Base-by-base conservation (phyloP, 2,888 invertebrate species). In the Zygothrica quintamaculata region DNA sequence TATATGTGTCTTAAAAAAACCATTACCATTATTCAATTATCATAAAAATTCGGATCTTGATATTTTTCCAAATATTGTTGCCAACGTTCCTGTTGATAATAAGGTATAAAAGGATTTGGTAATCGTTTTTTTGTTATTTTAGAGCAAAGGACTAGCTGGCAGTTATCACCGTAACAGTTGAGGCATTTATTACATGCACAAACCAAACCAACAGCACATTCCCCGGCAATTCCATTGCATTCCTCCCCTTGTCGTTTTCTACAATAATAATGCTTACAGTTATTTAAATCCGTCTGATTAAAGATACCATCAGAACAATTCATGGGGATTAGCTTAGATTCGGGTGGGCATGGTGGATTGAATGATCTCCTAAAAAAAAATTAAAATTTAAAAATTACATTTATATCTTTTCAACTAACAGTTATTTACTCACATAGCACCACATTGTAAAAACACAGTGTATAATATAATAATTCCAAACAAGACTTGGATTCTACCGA, bases 381-480 rank as follows among this genome's bases (percentile, higher is more conserved):
- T n/a, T n/a, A 26, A 6, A 29, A 36, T 1, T 5, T 25, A 4
- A 59, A 22, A 6, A 11, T 31, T 8, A 6, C 6, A 22, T 34
- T 5, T 8, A 22, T 37, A 15, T 31, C 0, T 16, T 12, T 3
- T 37, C 6, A n/a, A 34, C 6, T 1, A 6, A 18, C 15, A 12
- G 15, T 7, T 12, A 6, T 3, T 5, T 1, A 62, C 76, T 68
- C 37, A 77, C 76, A 22, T 18, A 6, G 31, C 43, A 5, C 39
- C 42, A 18, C 57, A 42, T 36, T 74, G 71, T 1, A 57, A 56
- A 22, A 59, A 65, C 40, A 66, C 40, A 0, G 43, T 39, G 5
- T 57, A 46, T 3, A 72, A 13, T 22, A 65, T 25, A 2, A 58
- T 1, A 4, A 60, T 44, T 4, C 42, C 47, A 3, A 74, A 12